These are phyloP conservation scores for Clitarchus hookeri DNA, from an alignment of 2,888 invertebrate genomes.

Conservation along the genomic window DNA sequence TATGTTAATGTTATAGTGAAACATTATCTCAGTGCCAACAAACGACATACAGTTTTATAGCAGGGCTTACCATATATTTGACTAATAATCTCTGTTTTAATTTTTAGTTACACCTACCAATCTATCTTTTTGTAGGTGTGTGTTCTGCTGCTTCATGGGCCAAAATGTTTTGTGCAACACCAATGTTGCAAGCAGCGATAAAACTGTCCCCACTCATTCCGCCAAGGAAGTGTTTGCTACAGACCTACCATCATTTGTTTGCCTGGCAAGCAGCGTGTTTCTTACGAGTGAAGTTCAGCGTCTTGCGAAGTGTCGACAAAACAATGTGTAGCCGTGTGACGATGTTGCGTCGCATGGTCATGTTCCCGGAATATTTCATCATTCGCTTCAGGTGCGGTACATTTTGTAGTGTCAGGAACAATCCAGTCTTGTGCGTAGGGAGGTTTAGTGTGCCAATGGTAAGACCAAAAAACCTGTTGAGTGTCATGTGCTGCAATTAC, in stretches of 20 bases:
- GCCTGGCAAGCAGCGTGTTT: background rate
- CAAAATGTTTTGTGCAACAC: background rate
- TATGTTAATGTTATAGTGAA: no score
- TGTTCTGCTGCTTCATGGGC: background rate
- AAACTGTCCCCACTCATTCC: background rate
- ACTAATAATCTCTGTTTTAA: no score
- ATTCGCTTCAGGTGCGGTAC: background rate
- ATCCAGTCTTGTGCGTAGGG: background rate
- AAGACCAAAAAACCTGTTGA: background rate
- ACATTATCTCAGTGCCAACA: no score
- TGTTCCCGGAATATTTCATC: background rate
- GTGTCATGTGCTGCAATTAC: background rate
- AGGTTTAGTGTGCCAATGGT: background rate
- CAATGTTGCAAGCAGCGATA: background rate
- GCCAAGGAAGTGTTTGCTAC: background rate
- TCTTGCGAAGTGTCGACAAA: background rate
- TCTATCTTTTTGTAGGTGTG: background rate
- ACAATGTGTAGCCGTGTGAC: background rate
- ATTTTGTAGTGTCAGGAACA: background rate
- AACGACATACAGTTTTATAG: no score
- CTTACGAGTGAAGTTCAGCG: background rate
- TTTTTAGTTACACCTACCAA: background rate
- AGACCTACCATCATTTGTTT: background rate
- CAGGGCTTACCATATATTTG: no score
- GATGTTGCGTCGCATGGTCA: background rate